A percentile compares a stretch with the other conserved stretches of the same genome.
Conservation (phyloP, 2,113 vertebrate species). For the Pelvicachromis taeniatus region DNA sequence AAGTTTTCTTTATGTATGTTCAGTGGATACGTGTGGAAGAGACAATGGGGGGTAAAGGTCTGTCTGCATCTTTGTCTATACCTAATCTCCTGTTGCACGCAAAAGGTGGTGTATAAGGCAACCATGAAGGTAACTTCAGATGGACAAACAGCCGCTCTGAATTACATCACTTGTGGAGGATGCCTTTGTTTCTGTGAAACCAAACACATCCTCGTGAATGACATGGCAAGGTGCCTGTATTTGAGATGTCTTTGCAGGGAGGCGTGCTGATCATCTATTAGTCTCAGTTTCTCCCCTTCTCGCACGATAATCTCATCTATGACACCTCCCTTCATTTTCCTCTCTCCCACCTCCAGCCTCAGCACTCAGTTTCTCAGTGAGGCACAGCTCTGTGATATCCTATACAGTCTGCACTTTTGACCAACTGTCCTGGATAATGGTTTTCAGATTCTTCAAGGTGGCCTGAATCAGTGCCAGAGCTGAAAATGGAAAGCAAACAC, state of each 20-base stretch:
- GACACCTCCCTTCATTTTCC: conserved; percentile 24
- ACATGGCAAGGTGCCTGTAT: conserved; percentile 49
- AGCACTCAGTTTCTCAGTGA: conserved; percentile 26
- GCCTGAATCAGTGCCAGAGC: conserved; percentile 58
- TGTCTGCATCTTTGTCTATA: conserved; percentile 32
- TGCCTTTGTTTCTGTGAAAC: conserved; percentile 64
- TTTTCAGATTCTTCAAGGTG: conserved; percentile 72
- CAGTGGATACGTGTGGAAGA: conserved; percentile 39
- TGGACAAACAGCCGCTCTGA: conserved; percentile 11
- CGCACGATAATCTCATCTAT: conserved; percentile 61
- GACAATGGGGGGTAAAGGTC: conserved; percentile 25
- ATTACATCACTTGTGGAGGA: conserved; percentile 54
- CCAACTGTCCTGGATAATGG: conserved; percentile 57
- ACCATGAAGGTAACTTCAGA: conserved; percentile 58
- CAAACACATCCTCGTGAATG: conserved; percentile 58
- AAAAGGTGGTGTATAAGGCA: conserved; percentile 42
- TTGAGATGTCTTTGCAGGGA: conserved; percentile 54
- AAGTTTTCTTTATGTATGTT: conserved; percentile 35
- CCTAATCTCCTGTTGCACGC: conserved; percentile 53
- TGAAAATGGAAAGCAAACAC: conserved; percentile 71
- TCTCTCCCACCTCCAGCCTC: conserved; percentile 18
- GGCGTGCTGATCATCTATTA: conserved; percentile 45
- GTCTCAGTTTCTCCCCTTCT: conserved; percentile 54
- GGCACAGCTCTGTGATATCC: conserved; percentile 41
- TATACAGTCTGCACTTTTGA: conserved; percentile 65